Percentiles rank a stretch among this genome's conserved stretches.
Conservation (phyloP, 2,113 vertebrate genomes). For the Fregetta grallaria region DNA sequence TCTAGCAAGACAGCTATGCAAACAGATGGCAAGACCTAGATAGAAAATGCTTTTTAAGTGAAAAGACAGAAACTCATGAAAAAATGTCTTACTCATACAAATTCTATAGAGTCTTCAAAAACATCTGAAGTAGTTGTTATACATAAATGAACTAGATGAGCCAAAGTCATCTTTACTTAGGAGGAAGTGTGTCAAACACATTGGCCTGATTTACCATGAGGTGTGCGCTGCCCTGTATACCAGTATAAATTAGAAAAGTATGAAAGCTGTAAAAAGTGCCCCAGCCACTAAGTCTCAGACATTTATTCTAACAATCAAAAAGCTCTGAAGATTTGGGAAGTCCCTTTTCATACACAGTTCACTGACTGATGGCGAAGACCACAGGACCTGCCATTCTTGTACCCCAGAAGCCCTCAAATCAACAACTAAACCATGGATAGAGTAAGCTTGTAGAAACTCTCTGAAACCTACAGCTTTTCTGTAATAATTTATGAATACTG, state of each 20-base stretch:
- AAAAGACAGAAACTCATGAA: constrained; percentile 44
- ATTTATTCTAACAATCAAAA: neutral
- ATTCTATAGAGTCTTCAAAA: constrained; percentile 10
- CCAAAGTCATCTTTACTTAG: neutral
- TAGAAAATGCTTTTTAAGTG: constrained; percentile 56
- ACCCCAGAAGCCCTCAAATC: neutral
- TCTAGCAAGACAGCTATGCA: constrained; percentile 63
- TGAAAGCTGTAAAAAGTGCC: neutral
- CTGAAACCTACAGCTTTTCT: neutral
- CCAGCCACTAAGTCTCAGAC: neutral
- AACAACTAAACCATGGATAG: neutral
- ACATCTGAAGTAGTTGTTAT: constrained; percentile 36
- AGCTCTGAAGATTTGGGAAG: neutral
- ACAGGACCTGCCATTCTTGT: neutral
- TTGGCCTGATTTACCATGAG: neutral
- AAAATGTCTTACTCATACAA: constrained; percentile 47
- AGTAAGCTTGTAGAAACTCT: neutral
- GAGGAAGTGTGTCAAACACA: neutral
- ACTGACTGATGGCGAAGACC: neutral
- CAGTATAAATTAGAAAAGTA: neutral
- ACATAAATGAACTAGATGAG: constrained; percentile 32
- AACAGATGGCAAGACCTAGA: constrained; percentile 63
- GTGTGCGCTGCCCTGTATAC: neutral
- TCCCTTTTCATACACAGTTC: neutral
- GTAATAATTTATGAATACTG: neutral